Evolutionary conservation across 2,113 vertebrate species (phyloP), one percentile per base, ranked within the genome.

Genomic region (Calidris pugnax): DNA sequence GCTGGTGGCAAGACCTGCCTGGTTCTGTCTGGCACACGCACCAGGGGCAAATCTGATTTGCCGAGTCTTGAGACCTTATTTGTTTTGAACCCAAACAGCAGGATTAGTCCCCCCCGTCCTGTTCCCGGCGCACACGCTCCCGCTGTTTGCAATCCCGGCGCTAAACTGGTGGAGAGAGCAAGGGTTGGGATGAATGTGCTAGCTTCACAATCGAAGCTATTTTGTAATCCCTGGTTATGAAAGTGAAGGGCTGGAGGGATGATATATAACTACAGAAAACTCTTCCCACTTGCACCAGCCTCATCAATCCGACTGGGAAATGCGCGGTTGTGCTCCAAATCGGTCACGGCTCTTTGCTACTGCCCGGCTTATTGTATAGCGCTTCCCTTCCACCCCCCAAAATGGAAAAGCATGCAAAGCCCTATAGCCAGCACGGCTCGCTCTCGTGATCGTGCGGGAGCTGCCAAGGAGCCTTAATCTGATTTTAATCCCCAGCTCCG

Each of bases 391-490:
- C 91, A 96, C 69, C 95, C 96, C 96, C 96, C 94, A 96, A 97
- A 97, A 97, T 94, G 95, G 97, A 97, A 97, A 97, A 97, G 97
- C 96, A 97, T 97, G 96, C 97, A 73, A 73, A 97, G 89, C 92
- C 95, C 92, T 96, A 97, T 97, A 95, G 95, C 97, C 86, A 94
- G 95, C 94, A 90, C 81, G 8, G 86, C 93, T 89, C 85, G 55
- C 96, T 96, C 97, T 97, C 96, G 97, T 97, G 97, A 97, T 67
- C 75, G 45, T 57, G 93, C 73, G 3, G 72, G 93, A 71, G 94
- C 94, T 97, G 97, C 97, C 97, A 97, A 97, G 96, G 95, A 97
- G 66, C 91, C 90, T 96, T 96, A 97, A 97, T 95, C 97, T 96
- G 86, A 96, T 97, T 96, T 95, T 93, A 95, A 97, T 88, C 72